Percentiles rank a stretch among this genome's conserved stretches.
Conservation (phyloP, 2,797 vertebrate species). For the Melanotaenia trifasciata region DNA sequence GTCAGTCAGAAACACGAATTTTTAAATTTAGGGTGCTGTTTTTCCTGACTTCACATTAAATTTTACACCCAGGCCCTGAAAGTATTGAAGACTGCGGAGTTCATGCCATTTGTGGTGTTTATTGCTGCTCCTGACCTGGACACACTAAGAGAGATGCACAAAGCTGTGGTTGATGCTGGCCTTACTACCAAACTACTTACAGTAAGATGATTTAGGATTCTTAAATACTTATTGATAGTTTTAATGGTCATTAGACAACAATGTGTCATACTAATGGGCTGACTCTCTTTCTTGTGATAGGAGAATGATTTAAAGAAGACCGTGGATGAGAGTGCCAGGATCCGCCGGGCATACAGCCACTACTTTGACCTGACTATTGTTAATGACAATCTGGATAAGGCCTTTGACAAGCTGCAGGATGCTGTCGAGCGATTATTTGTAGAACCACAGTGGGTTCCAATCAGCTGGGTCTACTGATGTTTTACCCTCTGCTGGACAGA, state of each 20-base stretch:
- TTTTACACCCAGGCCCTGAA: conserved; percentile 90
- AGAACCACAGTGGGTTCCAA: conserved; percentile 97
- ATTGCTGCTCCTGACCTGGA: conserved; percentile 97
- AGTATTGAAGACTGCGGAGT: conserved; percentile 95
- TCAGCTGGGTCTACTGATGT: conserved; percentile 96
- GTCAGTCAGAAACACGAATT: conserved; percentile 66
- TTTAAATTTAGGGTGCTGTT: background rate
- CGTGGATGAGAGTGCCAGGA: conserved; percentile 95
- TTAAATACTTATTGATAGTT: background rate
- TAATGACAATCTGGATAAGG: conserved; percentile 98
- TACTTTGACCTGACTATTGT: conserved; percentile 97
- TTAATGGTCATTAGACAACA: background rate
- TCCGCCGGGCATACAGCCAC: conserved; percentile 95
- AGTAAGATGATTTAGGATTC: conserved; percentile 72
- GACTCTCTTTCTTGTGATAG: conserved; percentile 75
- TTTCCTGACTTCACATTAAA: background rate
- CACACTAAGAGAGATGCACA: conserved; percentile 96
- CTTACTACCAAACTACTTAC: conserved; percentile 97
- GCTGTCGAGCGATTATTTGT: conserved; percentile 89
- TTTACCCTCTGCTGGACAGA: conserved; percentile 33
- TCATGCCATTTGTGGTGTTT: conserved; percentile 98
- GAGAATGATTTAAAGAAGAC: conserved; percentile 98
- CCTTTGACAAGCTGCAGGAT: conserved; percentile 93
- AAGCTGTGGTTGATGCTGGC: conserved; percentile 96
- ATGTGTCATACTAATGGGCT: background rate